Evolutionary conservation across 2,113 vertebrate species (phyloP).

Genomic region (Misgurnus mizolepis): DNA sequence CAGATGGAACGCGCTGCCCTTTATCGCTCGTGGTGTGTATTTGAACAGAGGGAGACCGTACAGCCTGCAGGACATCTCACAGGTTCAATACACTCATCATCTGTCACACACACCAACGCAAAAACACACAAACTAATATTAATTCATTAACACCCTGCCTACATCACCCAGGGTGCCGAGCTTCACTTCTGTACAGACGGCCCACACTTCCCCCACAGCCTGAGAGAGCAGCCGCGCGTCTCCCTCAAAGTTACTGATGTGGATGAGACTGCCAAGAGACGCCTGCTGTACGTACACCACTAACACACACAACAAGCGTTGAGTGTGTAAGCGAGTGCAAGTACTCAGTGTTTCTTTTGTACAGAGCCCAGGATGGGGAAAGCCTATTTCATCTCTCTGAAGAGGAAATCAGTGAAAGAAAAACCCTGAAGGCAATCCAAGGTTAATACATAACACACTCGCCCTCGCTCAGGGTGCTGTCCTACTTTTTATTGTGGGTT

Average conservation of each 20-base stretch:
- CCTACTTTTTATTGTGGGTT: too few species aligned
- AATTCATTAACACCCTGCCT: slow-evolving; percentile 14
- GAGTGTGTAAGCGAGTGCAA: not conserved
- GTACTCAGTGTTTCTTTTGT: not conserved
- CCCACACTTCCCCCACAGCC: slow-evolving; percentile 75
- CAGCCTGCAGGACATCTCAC: slow-evolving; percentile 46
- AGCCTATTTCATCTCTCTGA: slow-evolving; percentile 24
- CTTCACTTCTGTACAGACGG: slow-evolving; percentile 76
- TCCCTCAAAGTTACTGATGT: slow-evolving; percentile 74
- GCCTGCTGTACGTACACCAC: slow-evolving; percentile 70
- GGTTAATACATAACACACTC: slow-evolving; percentile 33
- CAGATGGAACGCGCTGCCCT: slow-evolving; percentile 47
- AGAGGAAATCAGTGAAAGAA: slow-evolving; percentile 33
- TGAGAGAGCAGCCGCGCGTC: slow-evolving; percentile 72
- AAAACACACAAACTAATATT: slow-evolving; percentile 12
- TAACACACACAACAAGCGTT: not conserved
- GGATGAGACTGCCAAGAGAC: slow-evolving; percentile 71
- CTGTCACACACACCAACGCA: slow-evolving; percentile 28
- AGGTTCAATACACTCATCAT: slow-evolving; percentile 25
- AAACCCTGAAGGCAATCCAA: slow-evolving; percentile 37
- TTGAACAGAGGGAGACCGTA: slow-evolving; percentile 44
- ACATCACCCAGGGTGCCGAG: slow-evolving; percentile 73
- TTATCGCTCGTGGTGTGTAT: slow-evolving; percentile 48
- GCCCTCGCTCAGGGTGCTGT: not conserved
- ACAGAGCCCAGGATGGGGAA: slow-evolving; percentile 40